A percentile compares a stretch with the other conserved stretches of the same genome.
Conservation (phyloP, 2,888 invertebrate genomes). For the Plebejus argus region DNA sequence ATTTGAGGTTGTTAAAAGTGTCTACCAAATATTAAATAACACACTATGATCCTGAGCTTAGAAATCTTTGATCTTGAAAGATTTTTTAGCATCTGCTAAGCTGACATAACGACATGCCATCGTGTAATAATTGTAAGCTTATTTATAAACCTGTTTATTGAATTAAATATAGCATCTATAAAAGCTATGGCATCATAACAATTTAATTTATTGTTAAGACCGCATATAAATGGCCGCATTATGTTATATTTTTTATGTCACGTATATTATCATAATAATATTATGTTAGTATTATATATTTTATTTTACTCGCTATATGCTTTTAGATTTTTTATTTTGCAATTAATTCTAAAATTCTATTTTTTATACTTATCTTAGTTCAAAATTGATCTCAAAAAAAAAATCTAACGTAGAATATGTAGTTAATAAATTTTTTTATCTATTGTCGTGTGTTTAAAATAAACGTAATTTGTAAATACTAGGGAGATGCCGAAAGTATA, state of each 20-base stretch:
- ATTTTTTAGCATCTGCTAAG: neutral
- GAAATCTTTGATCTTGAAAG: neutral
- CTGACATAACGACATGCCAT: neutral
- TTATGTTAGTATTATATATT: neutral
- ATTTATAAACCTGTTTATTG: neutral
- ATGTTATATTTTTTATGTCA: neutral
- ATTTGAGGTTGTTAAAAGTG: too few species aligned
- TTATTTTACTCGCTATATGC: neutral
- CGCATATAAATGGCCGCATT: slow-evolving; percentile 15
- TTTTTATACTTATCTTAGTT: too few species aligned
- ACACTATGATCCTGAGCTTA: too few species aligned
- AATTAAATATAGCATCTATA: slow-evolving; percentile 14
- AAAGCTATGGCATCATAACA: slow-evolving; percentile 10
- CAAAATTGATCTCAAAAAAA: too few species aligned
- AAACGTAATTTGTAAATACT: too few species aligned
- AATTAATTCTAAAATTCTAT: too few species aligned
- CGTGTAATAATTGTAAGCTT: neutral
- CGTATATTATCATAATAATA: neutral
- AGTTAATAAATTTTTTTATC: too few species aligned
- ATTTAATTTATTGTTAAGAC: slow-evolving; percentile 25
- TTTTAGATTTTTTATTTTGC: neutral
- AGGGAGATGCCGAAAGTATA: too few species aligned
- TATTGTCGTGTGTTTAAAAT: too few species aligned
- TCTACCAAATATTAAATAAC: too few species aligned
- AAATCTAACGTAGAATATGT: too few species aligned